These are phyloP conservation scores for Ornithorhynchus anatinus DNA, from an alignment of 2,113 vertebrate genomes.

Conservation along the genomic window DNA sequence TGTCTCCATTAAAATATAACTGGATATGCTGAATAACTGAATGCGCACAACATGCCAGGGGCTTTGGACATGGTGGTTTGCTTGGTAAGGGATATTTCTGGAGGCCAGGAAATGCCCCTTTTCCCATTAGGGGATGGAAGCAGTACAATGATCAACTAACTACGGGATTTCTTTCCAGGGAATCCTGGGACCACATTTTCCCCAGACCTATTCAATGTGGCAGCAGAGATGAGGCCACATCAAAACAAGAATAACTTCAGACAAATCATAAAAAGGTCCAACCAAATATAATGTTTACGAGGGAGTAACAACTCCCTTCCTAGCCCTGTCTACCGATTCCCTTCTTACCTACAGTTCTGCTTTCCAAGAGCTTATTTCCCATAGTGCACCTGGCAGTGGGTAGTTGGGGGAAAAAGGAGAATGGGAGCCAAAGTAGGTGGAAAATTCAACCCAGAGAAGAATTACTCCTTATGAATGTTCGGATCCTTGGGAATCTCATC, in stretches of 20 bases:
- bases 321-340: neutral
- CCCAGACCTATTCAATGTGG: neutral
- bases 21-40: neutral
- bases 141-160: neutral
- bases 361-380: neutral
- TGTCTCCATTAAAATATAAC: neutral
- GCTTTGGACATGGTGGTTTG: neutral
- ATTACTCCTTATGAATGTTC: neutral
- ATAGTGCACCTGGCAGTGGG: neutral
- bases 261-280: too few relatives aligned
- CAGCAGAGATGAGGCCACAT: neutral
- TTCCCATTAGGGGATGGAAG: neutral
- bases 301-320: too few relatives aligned
- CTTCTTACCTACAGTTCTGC: neutral
- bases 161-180: neutral
- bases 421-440: neutral
- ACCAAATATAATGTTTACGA: too few relatives aligned
- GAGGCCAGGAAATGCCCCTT: neutral
- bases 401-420: neutral
- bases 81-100: neutral
- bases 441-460: neutral
- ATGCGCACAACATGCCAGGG: neutral
- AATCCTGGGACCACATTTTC: neutral
- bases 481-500: too few relatives aligned
- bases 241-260: neutral